phyloP scores from a whole-genome alignment of 2,113 vertebrate species.

The Mobula birostris region DNA sequence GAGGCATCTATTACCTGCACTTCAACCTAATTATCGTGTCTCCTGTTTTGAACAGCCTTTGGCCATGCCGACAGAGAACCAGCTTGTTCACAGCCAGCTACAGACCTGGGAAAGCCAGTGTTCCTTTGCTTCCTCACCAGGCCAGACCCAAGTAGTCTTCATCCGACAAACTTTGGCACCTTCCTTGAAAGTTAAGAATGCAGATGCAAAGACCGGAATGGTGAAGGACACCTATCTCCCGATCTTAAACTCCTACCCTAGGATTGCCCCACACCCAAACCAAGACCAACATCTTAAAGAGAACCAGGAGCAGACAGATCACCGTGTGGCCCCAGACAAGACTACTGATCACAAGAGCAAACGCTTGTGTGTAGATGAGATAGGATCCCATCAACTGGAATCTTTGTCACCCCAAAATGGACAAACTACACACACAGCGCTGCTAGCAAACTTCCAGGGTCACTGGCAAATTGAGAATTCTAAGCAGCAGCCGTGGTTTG shows the following conservation, averaged over 20 bases:
- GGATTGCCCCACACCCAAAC: conserved; percentile 54
- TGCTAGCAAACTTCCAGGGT: conserved; percentile 35
- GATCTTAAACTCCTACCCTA: conserved; percentile 55
- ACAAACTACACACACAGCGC: neutral
- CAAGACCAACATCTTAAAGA: conserved; percentile 46
- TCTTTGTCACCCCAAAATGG: neutral
- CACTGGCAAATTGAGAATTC: conserved; percentile 39
- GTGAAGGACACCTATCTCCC: conserved; percentile 48
- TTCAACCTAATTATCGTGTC: neutral
- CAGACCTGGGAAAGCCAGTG: conserved; percentile 43
- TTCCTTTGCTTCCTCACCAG: neutral
- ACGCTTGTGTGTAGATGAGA: conserved; percentile 48
- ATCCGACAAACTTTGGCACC: conserved; percentile 46
- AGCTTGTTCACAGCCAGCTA: conserved; percentile 45
- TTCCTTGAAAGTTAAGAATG: conserved; percentile 41
- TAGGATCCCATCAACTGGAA: conserved; percentile 35
- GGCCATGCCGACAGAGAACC: conserved; percentile 44
- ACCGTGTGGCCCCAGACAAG: conserved; percentile 35
- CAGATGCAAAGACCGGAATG: conserved; percentile 40
- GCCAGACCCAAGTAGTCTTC: conserved; percentile 46
- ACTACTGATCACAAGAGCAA: conserved; percentile 48
- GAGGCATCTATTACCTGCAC: no score
- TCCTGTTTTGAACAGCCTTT: conserved; percentile 43
- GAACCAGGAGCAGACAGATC: conserved; percentile 39
- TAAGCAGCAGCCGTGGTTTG: neutral